Conservation (phyloP, 2,888 invertebrate genomes). For the Cynaeus angustus region DNA sequence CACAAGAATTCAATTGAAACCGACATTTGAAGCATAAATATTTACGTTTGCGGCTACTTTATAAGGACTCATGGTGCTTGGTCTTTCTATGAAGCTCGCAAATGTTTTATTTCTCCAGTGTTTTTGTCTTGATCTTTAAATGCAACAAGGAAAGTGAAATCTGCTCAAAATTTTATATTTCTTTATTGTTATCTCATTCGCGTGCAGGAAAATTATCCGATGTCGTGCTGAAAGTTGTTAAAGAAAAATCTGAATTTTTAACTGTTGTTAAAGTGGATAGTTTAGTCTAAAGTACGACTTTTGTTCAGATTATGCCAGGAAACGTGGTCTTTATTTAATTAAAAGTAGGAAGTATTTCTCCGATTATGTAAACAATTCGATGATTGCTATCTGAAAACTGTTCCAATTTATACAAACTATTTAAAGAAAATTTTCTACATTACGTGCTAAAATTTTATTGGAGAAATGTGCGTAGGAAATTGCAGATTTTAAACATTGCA, state of each 20-base stretch:
- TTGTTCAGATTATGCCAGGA: no score
- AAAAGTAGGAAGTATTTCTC: background rate
- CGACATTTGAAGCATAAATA: conserved; percentile 37
- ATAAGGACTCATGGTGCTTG: conserved; percentile 26
- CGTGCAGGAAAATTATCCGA: background rate
- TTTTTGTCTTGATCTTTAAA: background rate
- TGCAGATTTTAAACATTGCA: no score
- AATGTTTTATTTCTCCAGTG: conserved; percentile 19
- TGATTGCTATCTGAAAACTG: conserved; percentile 16
- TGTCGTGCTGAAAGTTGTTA: background rate
- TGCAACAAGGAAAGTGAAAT: conserved; percentile 1
- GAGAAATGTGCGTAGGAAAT: no score
- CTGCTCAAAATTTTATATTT: conserved; percentile 1
- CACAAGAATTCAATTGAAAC: conserved; percentile 39
- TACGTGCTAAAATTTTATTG: no score
- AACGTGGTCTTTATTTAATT: conserved; percentile 11
- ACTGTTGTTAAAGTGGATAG: no score
- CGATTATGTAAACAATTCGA: conserved; percentile 8
- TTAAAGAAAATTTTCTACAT: background rate
- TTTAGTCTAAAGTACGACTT: no score
- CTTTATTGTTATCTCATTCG: conserved; percentile 6
- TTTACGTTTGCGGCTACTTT: conserved; percentile 35
- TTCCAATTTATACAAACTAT: conserved; percentile 28
- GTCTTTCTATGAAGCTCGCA: conserved; percentile 7
- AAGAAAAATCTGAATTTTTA: background rate